Evolutionary conservation across 2,113 vertebrate genomes (phyloP).

Genomic region (Odocoileus hemionus): DNA sequence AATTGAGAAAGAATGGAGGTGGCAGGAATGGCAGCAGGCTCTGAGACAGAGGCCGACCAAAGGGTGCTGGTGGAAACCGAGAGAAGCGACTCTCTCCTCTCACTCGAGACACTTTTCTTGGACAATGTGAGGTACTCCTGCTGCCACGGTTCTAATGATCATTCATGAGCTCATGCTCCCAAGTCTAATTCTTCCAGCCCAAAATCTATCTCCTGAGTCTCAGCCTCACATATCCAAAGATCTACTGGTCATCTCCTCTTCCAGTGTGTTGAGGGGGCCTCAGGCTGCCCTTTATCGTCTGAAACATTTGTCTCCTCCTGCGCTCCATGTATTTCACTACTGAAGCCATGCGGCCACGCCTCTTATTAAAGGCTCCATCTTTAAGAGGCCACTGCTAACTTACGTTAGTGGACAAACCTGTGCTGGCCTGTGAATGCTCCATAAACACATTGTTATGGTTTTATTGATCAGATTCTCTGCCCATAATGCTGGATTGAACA

Average conservation of each 20-base stretch:
- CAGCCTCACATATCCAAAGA: background rate
- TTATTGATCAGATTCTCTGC: background rate
- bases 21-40: background rate
- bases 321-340: background rate
- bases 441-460: background rate
- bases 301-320: background rate
- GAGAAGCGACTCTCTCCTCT: background rate
- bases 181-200: background rate
- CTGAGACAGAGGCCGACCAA: too few relatives aligned
- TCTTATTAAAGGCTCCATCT: background rate
- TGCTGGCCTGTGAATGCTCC: background rate
- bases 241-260: background rate
- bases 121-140: rapidly evolving
- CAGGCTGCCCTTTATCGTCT: background rate
- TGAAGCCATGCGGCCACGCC: background rate
- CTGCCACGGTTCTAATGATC: rapidly evolving
- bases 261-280: rapidly evolving
- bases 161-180: background rate
- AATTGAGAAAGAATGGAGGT: background rate
- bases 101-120: background rate
- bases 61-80: background rate
- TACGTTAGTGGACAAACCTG: background rate
- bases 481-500: background rate
- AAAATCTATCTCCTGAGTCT: background rate
- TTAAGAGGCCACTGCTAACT: background rate